These are phyloP conservation scores for Dendronephthya gigantea DNA, from an alignment of 64 coral and sea anemone species.

Conservation along the genomic window DNA sequence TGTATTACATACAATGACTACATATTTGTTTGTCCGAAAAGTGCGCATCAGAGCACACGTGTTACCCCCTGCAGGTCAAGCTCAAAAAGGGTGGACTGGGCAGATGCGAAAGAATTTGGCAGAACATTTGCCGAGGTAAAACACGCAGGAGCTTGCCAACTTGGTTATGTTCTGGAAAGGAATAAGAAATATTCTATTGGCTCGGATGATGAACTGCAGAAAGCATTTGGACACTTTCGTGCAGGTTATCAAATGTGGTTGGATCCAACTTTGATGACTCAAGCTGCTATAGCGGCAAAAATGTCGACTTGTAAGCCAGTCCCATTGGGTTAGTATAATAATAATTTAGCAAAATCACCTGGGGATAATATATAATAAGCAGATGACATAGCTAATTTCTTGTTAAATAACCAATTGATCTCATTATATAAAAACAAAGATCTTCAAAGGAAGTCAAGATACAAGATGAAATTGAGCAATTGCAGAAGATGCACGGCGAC, in stretches of 20 bases:
- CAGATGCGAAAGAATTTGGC: neutral
- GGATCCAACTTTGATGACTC: neutral
- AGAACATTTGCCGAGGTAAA: neutral
- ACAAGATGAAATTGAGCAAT: neutral
- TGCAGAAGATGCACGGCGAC: neutral
- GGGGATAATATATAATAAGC: neutral
- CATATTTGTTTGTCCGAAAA: no score
- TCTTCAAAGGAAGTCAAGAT: neutral
- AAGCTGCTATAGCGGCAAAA: neutral
- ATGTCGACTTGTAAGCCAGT: neutral
- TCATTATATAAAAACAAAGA: neutral
- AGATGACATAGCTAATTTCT: neutral
- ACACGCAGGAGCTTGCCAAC: neutral
- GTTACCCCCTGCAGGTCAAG: no score
- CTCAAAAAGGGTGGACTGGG: no score
- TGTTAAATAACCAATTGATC: neutral
- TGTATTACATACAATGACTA: no score
- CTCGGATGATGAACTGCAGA: neutral
- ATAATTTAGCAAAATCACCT: no score
- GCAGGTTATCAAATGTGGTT: constrained; percentile 8
- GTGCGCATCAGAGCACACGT: no score
- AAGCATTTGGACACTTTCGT: neutral
- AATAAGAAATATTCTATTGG: neutral
- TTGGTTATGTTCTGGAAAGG: neutral
- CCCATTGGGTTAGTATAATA: neutral